Percentiles rank a stretch among this genome's conserved stretches.
Evolutionary conservation across 2,113 vertebrate species (phyloP).

Genomic region (Ammospiza nelsoni): DNA sequence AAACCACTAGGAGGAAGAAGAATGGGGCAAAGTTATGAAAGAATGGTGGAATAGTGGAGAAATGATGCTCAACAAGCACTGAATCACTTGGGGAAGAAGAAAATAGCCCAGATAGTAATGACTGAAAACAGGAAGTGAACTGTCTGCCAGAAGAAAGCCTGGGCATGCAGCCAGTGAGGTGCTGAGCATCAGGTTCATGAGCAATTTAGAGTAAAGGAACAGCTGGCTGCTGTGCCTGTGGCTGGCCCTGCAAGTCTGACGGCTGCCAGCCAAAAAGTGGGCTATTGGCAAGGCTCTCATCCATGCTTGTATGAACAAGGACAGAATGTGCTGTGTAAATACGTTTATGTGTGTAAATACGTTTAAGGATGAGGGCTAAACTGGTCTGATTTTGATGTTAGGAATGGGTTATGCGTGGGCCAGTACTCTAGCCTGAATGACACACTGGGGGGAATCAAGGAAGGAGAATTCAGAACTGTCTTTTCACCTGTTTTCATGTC

Average conservation of each 20-base stretch:
- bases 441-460: neutral
- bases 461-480: neutral
- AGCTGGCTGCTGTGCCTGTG: neutral
- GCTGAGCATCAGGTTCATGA: neutral
- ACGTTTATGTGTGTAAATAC: neutral
- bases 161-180: neutral
- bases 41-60: neutral
- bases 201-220: neutral
- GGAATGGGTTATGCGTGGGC: neutral
- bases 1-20: neutral
- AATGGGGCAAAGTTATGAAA: neutral
- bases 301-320: neutral
- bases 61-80: neutral
- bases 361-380: neutral
- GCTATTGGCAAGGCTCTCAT: neutral
- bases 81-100: neutral
- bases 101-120: neutral
- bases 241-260: neutral
- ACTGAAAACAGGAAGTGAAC: neutral
- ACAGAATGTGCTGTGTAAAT: neutral
- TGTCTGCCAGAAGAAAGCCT: neutral
- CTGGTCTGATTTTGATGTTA: neutral
- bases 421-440: neutral
- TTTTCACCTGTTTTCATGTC: neutral
- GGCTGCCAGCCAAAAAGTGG: neutral